These are phyloP conservation scores for Leucophenga maculata DNA, from an alignment of 2,888 invertebrate genomes.

Conservation along the genomic window DNA sequence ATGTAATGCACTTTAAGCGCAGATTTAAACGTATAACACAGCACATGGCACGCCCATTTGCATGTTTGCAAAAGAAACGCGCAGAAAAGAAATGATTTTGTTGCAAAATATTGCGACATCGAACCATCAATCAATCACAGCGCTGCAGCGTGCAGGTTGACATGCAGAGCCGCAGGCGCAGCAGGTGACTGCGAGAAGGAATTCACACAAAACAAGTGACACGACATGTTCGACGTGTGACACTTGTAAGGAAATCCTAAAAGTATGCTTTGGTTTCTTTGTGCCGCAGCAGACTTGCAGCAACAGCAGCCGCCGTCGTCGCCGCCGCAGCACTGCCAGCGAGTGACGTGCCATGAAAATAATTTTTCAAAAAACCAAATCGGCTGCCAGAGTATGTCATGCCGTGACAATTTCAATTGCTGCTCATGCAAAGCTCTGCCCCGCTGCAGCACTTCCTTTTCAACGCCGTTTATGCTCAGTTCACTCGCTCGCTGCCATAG, in stretches of 20 bases:
- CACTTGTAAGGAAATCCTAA: slow-evolving; percentile 43
- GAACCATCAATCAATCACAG: slow-evolving; percentile 54
- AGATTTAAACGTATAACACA: neutral
- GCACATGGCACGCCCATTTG: too few species aligned
- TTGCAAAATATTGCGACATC: slow-evolving; percentile 50
- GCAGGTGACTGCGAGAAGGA: slow-evolving; percentile 25
- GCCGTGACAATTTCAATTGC: slow-evolving; percentile 46
- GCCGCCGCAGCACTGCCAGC: neutral
- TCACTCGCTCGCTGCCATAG: neutral
- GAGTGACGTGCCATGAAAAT: slow-evolving; percentile 29
- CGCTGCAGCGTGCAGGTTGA: slow-evolving; percentile 34
- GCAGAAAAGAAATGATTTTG: slow-evolving; percentile 42
- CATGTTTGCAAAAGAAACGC: too few species aligned
- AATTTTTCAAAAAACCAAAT: slow-evolving; percentile 52
- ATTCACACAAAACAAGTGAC: too few species aligned
- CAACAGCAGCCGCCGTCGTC: slow-evolving; percentile 14
- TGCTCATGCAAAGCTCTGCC: slow-evolving; percentile 30
- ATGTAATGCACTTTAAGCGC: neutral
- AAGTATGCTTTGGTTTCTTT: slow-evolving; percentile 29
- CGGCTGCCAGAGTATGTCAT: neutral
- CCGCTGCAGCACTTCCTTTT: too few species aligned
- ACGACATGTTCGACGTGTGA: neutral
- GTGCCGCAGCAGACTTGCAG: slow-evolving; percentile 26
- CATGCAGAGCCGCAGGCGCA: slow-evolving; percentile 23
- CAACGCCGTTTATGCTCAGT: too few species aligned